phyloP scores from a whole-genome alignment of 2,888 invertebrate species.

The Xanthorhoe spadicearia region DNA sequence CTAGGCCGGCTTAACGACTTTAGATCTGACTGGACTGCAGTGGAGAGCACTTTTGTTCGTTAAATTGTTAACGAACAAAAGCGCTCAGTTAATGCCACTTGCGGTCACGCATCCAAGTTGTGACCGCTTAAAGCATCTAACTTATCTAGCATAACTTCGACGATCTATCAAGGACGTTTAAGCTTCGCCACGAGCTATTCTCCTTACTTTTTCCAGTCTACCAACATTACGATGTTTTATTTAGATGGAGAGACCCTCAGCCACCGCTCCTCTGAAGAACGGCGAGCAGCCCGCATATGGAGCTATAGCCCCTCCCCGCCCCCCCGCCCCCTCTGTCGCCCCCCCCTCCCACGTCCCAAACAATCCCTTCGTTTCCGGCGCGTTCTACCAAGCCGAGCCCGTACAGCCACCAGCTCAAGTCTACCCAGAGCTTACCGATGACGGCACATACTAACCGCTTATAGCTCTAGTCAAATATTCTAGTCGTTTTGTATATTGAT shows the following conservation, averaged over 20 bases:
- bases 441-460: constrained; percentile 66
- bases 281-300: constrained; percentile 72
- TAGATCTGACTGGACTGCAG: no score
- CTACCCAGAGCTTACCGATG: constrained; percentile 72
- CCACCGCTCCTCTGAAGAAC: constrained; percentile 71
- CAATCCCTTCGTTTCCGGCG: constrained; percentile 85
- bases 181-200: no score
- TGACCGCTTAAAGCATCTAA: no score
- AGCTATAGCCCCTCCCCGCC: constrained; percentile 66
- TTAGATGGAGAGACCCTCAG: constrained; percentile 73
- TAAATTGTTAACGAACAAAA: no score
- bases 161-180: no score
- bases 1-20: no score
- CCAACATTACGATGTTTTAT: background rate
- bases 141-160: no score
- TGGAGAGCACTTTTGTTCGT: no score
- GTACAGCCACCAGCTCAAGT: constrained; percentile 88
- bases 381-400: constrained; percentile 85
- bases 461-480: constrained; percentile 37
- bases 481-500: constrained; percentile 46
- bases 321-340: constrained; percentile 80
- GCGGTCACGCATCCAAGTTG: no score
- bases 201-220: background rate
- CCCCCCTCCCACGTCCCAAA: constrained; percentile 85
- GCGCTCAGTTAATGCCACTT: no score